phyloP scores from a whole-genome alignment of 1,140 invertebrate genomes.

The Hycleus phaleratus region DNA sequence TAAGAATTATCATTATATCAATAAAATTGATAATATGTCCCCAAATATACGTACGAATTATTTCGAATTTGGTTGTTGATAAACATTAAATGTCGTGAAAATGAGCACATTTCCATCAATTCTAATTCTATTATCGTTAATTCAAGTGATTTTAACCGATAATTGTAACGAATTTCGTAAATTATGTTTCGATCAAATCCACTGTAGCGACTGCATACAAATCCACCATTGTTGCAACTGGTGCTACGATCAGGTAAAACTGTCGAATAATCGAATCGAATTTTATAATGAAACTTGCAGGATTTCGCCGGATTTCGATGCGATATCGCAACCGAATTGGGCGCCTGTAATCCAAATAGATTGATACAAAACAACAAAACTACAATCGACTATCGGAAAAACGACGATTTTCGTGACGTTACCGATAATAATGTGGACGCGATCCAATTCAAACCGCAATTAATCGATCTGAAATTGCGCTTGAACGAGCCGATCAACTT shows the following conservation, averaged over 20 bases:
- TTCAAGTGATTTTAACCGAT: no score
- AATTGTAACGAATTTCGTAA: no score
- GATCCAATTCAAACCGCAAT: constrained; percentile 22
- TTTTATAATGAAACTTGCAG: background rate
- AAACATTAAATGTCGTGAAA: no score
- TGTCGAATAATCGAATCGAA: background rate
- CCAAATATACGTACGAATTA: no score
- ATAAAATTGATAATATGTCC: no score
- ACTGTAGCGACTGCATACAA: background rate
- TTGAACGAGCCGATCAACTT: constrained; percentile 28
- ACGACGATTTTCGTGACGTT: background rate
- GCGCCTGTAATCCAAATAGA: background rate
- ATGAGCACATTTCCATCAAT: no score
- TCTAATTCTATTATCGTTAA: no score
- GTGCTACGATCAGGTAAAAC: background rate
- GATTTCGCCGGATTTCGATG: background rate
- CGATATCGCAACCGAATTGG: background rate
- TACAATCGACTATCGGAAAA: background rate
- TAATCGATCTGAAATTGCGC: constrained; percentile 15
- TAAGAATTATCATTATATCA: no score
- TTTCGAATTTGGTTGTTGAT: no score
- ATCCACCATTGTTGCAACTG: constrained; percentile 1
- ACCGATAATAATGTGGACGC: background rate
- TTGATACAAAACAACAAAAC: background rate
- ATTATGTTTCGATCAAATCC: background rate